Evolutionary conservation across 37 sponge, comb jelly and placozoan species (phyloP).

Genomic region (Eunapius fragilis): DNA sequence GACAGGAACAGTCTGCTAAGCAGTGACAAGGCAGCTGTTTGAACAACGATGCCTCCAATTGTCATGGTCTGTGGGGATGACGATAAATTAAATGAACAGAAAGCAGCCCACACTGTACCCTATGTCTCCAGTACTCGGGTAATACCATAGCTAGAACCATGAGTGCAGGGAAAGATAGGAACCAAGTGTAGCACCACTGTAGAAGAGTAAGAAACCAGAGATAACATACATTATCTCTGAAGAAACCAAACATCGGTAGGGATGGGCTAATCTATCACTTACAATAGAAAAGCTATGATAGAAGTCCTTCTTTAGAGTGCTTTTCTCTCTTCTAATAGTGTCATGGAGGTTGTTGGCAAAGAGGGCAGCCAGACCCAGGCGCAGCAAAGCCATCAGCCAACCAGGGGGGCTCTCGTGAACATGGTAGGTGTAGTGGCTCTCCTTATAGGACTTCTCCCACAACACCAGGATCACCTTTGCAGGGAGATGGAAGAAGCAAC

Average conservation of each 20-base stretch:
- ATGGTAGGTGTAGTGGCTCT: slow-evolving; percentile 75
- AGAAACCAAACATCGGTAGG: background rate
- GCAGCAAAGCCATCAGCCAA: slow-evolving; percentile 42
- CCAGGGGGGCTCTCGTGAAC: slow-evolving; percentile 59
- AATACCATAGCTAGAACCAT: slow-evolving; percentile 55
- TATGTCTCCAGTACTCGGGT: slow-evolving; percentile 61
- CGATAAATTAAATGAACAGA: background rate
- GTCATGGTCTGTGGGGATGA: slow-evolving; percentile 48
- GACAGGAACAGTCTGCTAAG: slow-evolving; percentile 72
- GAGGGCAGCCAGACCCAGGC: slow-evolving; percentile 43
- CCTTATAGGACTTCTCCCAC: slow-evolving; percentile 76
- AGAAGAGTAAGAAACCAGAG: background rate
- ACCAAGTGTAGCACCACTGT: slow-evolving; percentile 76
- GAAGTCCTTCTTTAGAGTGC: slow-evolving; percentile 59
- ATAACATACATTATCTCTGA: background rate
- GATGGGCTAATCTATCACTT: too few relatives aligned
- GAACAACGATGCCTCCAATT: slow-evolving; percentile 55
- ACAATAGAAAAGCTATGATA: slow-evolving; percentile 69
- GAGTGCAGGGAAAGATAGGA: slow-evolving; percentile 62
- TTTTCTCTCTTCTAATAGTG: slow-evolving; percentile 51
- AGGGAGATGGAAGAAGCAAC: background rate
- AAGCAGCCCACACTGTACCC: slow-evolving; percentile 21
- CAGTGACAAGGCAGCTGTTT: slow-evolving; percentile 48
- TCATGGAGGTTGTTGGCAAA: slow-evolving; percentile 47
- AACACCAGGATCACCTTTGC: slow-evolving; percentile 44